Conservation (phyloP, 1,140 invertebrate species). For the Dryas iulia region DNA sequence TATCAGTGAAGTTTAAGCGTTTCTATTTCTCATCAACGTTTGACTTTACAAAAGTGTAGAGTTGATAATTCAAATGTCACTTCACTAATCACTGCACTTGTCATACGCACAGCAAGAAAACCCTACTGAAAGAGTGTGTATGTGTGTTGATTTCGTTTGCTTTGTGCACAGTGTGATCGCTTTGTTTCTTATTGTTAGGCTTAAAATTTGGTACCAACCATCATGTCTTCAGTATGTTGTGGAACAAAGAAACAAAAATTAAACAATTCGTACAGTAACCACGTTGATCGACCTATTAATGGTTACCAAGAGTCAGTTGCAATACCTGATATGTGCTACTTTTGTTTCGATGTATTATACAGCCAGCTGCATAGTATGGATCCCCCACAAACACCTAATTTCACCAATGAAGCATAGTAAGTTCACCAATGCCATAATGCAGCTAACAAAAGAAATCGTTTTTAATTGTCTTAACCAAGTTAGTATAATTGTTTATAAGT, state of each 20-base stretch:
- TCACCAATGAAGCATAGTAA: constrained; percentile 97
- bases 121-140: constrained; percentile 48
- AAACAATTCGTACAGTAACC: constrained; percentile 84
- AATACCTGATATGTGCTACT: constrained; percentile 97
- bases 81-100: neutral
- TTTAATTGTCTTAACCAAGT: neutral
- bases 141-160: constrained; percentile 66
- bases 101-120: constrained; percentile 38
- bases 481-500: constrained; percentile 5
- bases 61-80: constrained; percentile 5
- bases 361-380: constrained; percentile 95
- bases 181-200: constrained; percentile 53
- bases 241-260: constrained; percentile 94
- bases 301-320: constrained; percentile 86
- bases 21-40: neutral
- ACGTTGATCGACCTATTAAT: constrained; percentile 80
- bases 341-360: constrained; percentile 98
- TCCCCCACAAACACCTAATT: constrained; percentile 92
- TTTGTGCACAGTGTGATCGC: constrained; percentile 53
- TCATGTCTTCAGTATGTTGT: constrained; percentile 93
- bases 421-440: constrained; percentile 45
- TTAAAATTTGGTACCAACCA: constrained; percentile 51
- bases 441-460: constrained; percentile 5
- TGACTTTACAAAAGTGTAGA: neutral
- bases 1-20: neutral